A percentile compares a stretch with the other conserved stretches of the same genome.
phyloP scores from a whole-genome alignment of 37 sponge, comb jelly and placozoan species.

The Cladorhizidae sp. region DNA sequence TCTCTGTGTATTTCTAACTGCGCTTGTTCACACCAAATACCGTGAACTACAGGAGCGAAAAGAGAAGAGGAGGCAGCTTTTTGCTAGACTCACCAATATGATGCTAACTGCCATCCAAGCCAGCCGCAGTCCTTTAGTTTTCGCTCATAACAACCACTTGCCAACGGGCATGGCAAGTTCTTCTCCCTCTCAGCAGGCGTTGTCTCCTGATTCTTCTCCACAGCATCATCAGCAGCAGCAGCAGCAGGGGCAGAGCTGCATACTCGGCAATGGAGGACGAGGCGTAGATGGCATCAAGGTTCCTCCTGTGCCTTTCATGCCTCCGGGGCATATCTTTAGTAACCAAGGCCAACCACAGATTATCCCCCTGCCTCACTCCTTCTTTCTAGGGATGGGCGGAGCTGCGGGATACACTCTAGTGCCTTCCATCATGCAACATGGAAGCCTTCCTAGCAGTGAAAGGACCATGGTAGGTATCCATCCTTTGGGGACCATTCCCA shows the following conservation, averaged over 20 bases:
- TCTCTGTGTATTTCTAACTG: not conserved
- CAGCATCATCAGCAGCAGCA: not conserved
- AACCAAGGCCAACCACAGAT: constrained; percentile 18
- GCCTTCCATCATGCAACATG: constrained; percentile 5
- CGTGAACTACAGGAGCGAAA: no score
- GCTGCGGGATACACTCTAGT: constrained; percentile 22
- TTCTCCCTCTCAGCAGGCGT: not conserved
- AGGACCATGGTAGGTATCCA: not conserved
- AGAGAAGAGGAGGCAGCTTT: not conserved
- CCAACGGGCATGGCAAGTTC: not conserved
- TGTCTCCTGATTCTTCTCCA: not conserved
- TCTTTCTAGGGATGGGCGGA: constrained; percentile 27
- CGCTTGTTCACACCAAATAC: no score
- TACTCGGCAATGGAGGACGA: not conserved
- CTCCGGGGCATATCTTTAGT: not conserved
- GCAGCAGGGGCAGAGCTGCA: not conserved
- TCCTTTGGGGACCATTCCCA: constrained; percentile 3
- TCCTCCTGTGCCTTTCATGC: not conserved
- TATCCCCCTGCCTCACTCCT: constrained; percentile 42
- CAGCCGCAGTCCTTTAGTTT: not conserved
- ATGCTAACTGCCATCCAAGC: constrained; percentile 26
- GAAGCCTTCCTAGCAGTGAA: not conserved
- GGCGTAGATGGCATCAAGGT: constrained; percentile 1
- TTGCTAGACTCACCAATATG: not conserved
- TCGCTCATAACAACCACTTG: constrained; percentile 6